phyloP scores from a whole-genome alignment of 1,140 invertebrate genomes.

The Drosophila tsacasi region DNA sequence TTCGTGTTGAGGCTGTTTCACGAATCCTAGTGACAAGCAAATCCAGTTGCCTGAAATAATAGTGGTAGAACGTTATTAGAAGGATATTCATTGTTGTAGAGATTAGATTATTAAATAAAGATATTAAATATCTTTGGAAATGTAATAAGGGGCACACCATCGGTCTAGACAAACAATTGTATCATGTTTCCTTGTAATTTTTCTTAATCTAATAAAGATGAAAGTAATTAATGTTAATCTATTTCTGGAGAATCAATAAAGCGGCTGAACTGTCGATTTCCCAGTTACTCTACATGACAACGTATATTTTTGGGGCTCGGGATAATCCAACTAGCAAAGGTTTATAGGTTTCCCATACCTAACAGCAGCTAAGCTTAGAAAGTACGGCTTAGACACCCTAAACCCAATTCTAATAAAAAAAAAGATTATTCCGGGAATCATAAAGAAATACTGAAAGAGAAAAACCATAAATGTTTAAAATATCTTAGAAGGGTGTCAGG shows the following conservation, averaged over 20 bases:
- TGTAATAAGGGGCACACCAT: background rate
- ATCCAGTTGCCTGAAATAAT: constrained; percentile 11
- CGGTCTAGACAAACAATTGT: background rate
- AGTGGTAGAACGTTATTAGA: background rate
- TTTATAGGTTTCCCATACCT: background rate
- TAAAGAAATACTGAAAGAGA: background rate
- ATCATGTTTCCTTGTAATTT: background rate
- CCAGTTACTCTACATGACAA: background rate
- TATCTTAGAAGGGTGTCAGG: background rate
- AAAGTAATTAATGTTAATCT: background rate
- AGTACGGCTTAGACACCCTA: background rate
- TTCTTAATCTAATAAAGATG: background rate
- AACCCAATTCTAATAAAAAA: background rate
- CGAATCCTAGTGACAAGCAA: constrained; percentile 37
- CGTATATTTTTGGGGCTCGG: too few relatives aligned
- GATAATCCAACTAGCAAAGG: background rate
- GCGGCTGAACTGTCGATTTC: background rate
- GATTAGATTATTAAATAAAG: too few relatives aligned
- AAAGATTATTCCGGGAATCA: background rate
- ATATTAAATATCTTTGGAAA: background rate
- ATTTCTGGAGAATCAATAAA: background rate
- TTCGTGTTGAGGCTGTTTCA: constrained; percentile 82
- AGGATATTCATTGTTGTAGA: background rate
- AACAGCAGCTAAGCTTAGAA: background rate
- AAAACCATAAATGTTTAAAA: background rate